A percentile compares a stretch with the other conserved stretches of the same genome.
Evolutionary conservation across 2,888 invertebrate species (phyloP).

Genomic region (Spilarctia lutea): DNA sequence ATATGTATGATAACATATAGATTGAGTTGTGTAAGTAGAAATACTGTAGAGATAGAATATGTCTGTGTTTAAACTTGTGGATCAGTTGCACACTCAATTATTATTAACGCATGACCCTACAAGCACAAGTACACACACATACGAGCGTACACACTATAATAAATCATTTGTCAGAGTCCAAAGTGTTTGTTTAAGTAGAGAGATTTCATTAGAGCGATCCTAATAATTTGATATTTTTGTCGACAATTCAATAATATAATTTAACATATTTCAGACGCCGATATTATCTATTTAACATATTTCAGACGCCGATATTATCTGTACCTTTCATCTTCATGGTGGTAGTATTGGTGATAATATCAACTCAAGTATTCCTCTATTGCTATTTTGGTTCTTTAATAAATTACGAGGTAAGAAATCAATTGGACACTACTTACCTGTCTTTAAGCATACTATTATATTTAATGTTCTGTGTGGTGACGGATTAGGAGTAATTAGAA

Average conservation of each 20-base stretch:
- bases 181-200: too few species aligned
- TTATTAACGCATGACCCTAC: too few species aligned
- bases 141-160: too few species aligned
- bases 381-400: constrained; percentile 63
- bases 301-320: constrained; percentile 53
- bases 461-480: too few species aligned
- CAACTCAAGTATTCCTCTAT: constrained; percentile 57
- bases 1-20: constrained; percentile 55
- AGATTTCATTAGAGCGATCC: background rate
- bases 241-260: background rate
- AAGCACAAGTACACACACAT: too few species aligned
- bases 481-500: too few species aligned
- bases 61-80: background rate
- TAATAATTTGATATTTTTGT: background rate
- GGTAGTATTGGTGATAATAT: constrained; percentile 33
- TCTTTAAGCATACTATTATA: too few species aligned
- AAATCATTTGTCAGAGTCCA: too few species aligned
- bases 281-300: constrained; percentile 38
- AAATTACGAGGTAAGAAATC: constrained; percentile 56
- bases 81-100: too few species aligned
- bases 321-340: constrained; percentile 48
- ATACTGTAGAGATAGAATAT: background rate
- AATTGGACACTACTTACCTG: background rate
- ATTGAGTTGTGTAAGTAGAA: constrained; percentile 56
- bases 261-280: constrained; percentile 51